Evolutionary conservation across 2,797 vertebrate species (phyloP).

Genomic region (Arnoldichthys spilopterus): DNA sequence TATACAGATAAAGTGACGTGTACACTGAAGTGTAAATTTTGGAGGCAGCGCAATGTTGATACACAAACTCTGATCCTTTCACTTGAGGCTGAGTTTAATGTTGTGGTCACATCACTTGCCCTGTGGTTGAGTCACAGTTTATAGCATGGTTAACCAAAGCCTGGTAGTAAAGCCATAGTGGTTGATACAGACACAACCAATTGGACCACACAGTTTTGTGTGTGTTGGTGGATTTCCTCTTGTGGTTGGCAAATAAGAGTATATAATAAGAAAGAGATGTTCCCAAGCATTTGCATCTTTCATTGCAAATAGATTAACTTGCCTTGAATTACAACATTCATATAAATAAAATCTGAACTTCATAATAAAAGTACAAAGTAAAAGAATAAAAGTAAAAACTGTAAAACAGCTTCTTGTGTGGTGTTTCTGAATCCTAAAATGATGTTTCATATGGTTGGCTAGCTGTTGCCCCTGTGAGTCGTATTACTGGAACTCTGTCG

Average conservation of each 20-base stretch:
- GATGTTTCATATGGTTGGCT: not conserved
- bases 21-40: too few relatives aligned
- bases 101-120: conserved; percentile 44
- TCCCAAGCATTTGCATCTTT: conserved; percentile 12
- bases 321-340: not conserved
- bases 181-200: conserved; percentile 1
- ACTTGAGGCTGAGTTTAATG: conserved; percentile 15
- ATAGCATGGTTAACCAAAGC: conserved; percentile 37
- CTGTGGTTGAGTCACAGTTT: conserved; percentile 44
- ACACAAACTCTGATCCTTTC: not conserved
- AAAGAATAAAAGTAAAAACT: not conserved
- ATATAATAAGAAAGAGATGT: not conserved
- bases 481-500: conserved; percentile 38
- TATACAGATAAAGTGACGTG: not conserved
- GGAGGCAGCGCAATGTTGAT: not conserved
- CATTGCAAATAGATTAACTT: not conserved
- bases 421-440: not conserved
- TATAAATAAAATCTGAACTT: not conserved
- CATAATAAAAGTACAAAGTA: not conserved
- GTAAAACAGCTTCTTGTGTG: not conserved
- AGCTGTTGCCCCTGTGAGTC: not conserved
- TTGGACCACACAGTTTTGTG: conserved; percentile 11
- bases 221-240: conserved; percentile 31
- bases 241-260: conserved; percentile 16
- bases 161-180: conserved; percentile 15